phyloP scores from a whole-genome alignment of 1,140 invertebrate species.

The Drosophila fuyamai region DNA sequence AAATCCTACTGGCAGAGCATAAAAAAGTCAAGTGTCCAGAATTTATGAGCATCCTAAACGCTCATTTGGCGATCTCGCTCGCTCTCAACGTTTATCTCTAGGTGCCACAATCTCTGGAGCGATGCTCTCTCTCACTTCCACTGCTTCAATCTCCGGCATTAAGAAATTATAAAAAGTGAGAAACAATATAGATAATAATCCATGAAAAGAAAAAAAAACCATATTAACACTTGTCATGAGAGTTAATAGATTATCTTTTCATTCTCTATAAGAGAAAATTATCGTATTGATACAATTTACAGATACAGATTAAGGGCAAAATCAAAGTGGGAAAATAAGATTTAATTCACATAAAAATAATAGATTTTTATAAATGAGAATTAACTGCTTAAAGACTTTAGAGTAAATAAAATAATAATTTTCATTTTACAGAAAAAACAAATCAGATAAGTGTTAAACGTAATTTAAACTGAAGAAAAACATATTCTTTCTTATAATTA shows the following conservation, averaged over 20 bases:
- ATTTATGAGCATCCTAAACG: constrained; percentile 59
- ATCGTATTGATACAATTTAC: background rate
- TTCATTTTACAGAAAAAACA: no score
- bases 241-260: background rate
- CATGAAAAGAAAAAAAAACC: background rate
- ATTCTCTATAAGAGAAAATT: background rate
- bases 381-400: no score
- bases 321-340: background rate
- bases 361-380: no score
- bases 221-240: constrained; percentile 1
- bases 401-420: no score
- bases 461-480: no score
- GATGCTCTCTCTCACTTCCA: background rate
- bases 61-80: constrained; percentile 14
- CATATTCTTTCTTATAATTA: no score
- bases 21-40: constrained; percentile 67
- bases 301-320: background rate
- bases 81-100: constrained; percentile 1
- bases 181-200: constrained; percentile 16
- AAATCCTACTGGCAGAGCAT: constrained; percentile 68
- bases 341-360: no score
- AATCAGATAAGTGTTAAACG: no score
- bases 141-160: background rate
- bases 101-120: constrained; percentile 24
- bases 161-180: background rate